phyloP scores from a whole-genome alignment of 2,888 invertebrate species.

The Scrobipalpa atriplicella region DNA sequence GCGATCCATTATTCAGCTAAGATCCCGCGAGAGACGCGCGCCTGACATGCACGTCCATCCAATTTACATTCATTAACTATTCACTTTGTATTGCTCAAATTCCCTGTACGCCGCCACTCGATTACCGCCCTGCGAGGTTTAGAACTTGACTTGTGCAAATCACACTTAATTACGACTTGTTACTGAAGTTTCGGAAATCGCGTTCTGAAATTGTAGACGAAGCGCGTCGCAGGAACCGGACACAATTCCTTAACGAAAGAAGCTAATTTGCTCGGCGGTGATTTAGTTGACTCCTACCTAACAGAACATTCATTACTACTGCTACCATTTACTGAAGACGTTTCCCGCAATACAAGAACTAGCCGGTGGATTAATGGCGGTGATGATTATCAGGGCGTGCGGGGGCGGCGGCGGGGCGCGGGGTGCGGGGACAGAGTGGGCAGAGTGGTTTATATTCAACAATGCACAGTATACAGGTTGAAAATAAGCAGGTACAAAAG shows the following conservation, averaged over 20 bases:
- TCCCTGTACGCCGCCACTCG: not conserved
- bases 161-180: not conserved
- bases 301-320: slow-evolving; percentile 14
- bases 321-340: slow-evolving; percentile 19
- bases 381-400: slow-evolving; percentile 14
- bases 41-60: slow-evolving; percentile 19
- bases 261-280: slow-evolving; percentile 13
- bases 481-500: too few species aligned
- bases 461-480: not conserved
- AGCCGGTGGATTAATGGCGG: slow-evolving; percentile 12
- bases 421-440: not conserved
- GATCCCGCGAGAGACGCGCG: slow-evolving; percentile 11
- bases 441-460: not conserved
- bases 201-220: not conserved
- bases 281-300: slow-evolving; percentile 10
- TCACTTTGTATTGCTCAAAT: slow-evolving; percentile 23
- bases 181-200: not conserved
- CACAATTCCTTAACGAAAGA: slow-evolving; percentile 13
- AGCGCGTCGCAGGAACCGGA: not conserved
- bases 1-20: slow-evolving; percentile 21
- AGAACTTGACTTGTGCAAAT: not conserved
- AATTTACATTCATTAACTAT: slow-evolving; percentile 25
- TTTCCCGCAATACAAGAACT: slow-evolving; percentile 3
- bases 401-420: not conserved
- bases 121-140: not conserved